Base-by-base conservation (phyloP, 2,888 invertebrate species). In the Ophion slaviceki region DNA sequence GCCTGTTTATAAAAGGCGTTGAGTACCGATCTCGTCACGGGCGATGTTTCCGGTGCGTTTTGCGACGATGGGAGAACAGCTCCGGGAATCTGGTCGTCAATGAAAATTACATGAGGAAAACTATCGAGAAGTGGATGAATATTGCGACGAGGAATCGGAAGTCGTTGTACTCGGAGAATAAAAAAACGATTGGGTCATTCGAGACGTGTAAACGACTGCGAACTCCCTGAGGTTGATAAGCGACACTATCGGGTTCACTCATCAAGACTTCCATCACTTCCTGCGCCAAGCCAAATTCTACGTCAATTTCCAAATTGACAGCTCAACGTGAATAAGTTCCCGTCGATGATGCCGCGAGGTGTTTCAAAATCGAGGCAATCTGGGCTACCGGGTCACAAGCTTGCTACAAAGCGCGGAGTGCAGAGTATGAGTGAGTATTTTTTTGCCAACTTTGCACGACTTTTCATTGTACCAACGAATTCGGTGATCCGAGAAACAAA, bases 1-100 rank as follows among this genome's bases (percentile, higher is more conserved):
- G 95, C 95, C 61, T 94, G 92, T 85, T 95, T 94, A 87, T 95
- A 95, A 68, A 95, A 88, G 0, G 94, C 92, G 2, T 94, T 93
- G 10, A 95, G 90, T 89, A 95, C 95, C 2, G 94, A 93, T 80
- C 93, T 94, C 2, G 94, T 93, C 14, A 94, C 88, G 28, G 94
- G 85, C 8, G 92, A 84, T 59, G 85, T 86, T 68, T 78, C 83
- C 71, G 79, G 62, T 62, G 78, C 8, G 70, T 76, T 86, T 75
- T 81, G 84, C 47, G 74, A 74, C 10, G 72, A 76, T 71, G 84
- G 75, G 24, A 85, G 80, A 32, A 82, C 76, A 14, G 64, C 77
- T 20, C 45, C 75, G 20, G 86, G 75, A 71, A 83, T 57, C 81
- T 87, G 74, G 71, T 28, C 20, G 68, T 57, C 7, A 47, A 57